Evolutionary conservation across 2,888 invertebrate genomes (phyloP).

Genomic region (Nemotelus pantherinus): DNA sequence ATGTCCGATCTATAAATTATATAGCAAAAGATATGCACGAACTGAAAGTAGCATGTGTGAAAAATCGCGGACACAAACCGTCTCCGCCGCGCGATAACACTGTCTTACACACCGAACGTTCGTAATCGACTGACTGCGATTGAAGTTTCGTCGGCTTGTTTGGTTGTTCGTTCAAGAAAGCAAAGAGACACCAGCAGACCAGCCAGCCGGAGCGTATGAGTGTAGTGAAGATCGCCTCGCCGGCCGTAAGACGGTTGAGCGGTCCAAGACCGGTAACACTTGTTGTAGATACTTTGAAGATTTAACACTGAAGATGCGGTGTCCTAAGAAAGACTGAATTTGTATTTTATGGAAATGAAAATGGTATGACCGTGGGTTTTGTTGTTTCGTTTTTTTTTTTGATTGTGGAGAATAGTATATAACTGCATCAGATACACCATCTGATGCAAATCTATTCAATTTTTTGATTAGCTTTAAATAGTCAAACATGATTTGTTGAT

Average conservation of each 20-base stretch:
- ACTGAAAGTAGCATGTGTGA: constrained; percentile 18
- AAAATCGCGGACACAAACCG: constrained; percentile 18
- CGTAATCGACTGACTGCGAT: constrained; percentile 28
- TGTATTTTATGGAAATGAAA: too few species aligned
- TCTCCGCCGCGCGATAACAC: constrained; percentile 4
- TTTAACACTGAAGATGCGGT: too few species aligned
- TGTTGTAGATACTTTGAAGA: too few species aligned
- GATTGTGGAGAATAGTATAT: too few species aligned
- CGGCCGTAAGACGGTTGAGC: neutral
- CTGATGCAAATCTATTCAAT: too few species aligned
- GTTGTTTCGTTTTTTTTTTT: too few species aligned
- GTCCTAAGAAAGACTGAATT: too few species aligned
- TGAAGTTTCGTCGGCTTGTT: constrained; percentile 1
- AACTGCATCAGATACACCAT: too few species aligned
- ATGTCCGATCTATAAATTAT: constrained; percentile 30
- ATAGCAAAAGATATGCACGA: constrained; percentile 7
- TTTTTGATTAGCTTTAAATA: too few species aligned
- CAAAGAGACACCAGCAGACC: constrained; percentile 3
- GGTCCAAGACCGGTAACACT: too few species aligned
- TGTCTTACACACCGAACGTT: constrained; percentile 25
- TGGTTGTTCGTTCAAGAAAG: neutral
- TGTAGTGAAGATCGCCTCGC: neutral
- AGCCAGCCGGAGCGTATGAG: neutral
- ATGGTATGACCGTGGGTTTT: too few species aligned
- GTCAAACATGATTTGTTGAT: too few species aligned